phyloP scores from a whole-genome alignment of 2,113 vertebrate genomes.

The Sphaerodactylus townsendi region DNA sequence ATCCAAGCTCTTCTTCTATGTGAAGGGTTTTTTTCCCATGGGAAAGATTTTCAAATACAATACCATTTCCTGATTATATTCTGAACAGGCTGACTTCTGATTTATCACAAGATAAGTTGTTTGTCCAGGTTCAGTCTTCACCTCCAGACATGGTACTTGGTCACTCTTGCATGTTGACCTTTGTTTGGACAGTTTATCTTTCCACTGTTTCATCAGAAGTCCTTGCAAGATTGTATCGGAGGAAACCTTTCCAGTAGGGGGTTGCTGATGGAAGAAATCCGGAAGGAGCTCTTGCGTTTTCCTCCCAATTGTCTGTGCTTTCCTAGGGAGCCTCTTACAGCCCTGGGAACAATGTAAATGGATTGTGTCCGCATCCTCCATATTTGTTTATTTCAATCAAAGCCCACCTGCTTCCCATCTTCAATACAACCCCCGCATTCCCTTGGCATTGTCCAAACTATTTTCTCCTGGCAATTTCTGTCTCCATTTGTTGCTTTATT shows the following conservation, averaged over 20 bases:
- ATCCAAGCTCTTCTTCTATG: neutral
- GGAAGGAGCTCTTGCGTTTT: neutral
- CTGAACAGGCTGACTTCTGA: neutral
- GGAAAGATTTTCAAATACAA: neutral
- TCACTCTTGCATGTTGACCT: neutral
- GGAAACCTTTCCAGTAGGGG: neutral
- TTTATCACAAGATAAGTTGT: neutral
- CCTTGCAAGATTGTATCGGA: neutral
- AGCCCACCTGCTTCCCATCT: conserved; percentile 20
- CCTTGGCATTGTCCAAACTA: neutral
- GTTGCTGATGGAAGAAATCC: neutral
- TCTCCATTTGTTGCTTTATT: neutral
- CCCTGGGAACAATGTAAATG: neutral
- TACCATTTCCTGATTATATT: neutral
- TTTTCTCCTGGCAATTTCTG: neutral
- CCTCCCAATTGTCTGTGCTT: neutral
- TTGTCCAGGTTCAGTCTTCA: neutral
- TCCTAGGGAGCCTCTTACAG: neutral
- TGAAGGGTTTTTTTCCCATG: neutral
- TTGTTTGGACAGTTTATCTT: neutral
- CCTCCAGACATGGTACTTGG: neutral
- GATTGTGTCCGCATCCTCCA: neutral
- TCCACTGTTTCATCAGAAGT: neutral
- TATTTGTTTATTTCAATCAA: conserved; percentile 6
- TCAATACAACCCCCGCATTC: neutral